Percentiles rank a stretch among this genome's conserved stretches.
phyloP scores from a whole-genome alignment of 2,797 vertebrate species.

The Poeciliopsis turneri region DNA sequence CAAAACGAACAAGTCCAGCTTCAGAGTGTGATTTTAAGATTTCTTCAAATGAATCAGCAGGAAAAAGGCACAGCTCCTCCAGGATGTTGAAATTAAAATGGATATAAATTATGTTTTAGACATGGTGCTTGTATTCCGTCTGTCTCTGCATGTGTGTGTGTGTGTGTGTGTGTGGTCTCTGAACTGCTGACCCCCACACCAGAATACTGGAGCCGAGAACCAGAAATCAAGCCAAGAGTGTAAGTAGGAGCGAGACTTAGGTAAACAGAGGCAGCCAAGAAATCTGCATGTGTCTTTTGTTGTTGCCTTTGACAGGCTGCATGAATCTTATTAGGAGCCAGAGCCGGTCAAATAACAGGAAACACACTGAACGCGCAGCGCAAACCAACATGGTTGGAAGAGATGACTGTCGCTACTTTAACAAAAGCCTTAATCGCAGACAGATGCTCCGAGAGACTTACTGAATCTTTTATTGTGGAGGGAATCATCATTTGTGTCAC shows the following conservation, averaged over 20 bases:
- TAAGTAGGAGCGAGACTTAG: constrained; percentile 53
- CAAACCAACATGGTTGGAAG: constrained; percentile 32
- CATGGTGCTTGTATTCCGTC: constrained; percentile 32
- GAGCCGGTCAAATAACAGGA: constrained; percentile 41
- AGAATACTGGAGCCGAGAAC: constrained; percentile 56
- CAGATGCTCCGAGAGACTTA: constrained; percentile 41
- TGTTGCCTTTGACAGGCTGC: constrained; percentile 48
- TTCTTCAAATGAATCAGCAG: background rate
- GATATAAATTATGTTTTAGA: constrained; percentile 55
- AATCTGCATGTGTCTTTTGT: constrained; percentile 63
- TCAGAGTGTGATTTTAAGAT: constrained; percentile 12
- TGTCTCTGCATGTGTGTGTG: constrained; percentile 26
- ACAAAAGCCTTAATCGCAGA: constrained; percentile 33
- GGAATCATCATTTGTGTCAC: constrained; percentile 49
- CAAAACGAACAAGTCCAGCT: constrained; percentile 25
- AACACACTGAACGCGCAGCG: constrained; percentile 33
- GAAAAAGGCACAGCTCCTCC: constrained; percentile 21
- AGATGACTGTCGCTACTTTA: constrained; percentile 17
- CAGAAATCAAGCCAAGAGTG: constrained; percentile 52
- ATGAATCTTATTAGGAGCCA: constrained; percentile 29
- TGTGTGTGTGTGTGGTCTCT: constrained; percentile 72
- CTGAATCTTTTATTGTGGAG: constrained; percentile 41
- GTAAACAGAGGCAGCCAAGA: constrained; percentile 54
- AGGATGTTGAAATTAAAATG: constrained; percentile 39
- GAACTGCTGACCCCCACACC: constrained; percentile 58